Evolutionary conservation across 2,888 invertebrate species (phyloP), one percentile per base, ranked within the genome.

Genomic region (Physocephala rufipes): DNA sequence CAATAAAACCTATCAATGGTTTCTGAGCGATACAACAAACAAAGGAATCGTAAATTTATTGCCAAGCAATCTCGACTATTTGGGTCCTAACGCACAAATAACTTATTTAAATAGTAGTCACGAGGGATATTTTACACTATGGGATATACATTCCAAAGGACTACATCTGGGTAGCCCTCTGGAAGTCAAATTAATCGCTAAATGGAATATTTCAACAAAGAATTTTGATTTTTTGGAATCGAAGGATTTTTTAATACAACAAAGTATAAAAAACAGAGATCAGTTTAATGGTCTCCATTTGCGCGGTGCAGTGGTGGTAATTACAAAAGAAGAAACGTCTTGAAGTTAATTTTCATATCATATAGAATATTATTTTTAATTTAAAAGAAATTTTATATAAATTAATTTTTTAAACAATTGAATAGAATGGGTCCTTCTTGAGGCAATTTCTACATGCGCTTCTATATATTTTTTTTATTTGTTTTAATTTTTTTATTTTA

Each of bases 1-100:
- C 45, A 85, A 85, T 66, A 85, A 82, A 74, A 82, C 85, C 1
- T 85, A 83, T 73, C 82, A 82, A 49, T 85, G 85, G 85, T 53
- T 85, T 15, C 71, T 85, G 16, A 78, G 81, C 78, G 81, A 82
- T 65, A 61, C 75, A 1, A 26, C 74, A 0, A 77, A 77, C 16
- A 21, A 7, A 16, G 76, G 76, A 1, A 62, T 80, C 7, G 36
- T 76, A 0, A 51, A 73, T 1, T 59, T 84, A 47, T 55, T 79
- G 19, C 77, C 79, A 0, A 19, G 67, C 2, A 67, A 76, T 1
- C 21, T 82, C 0, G 72, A 79, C 16, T 81, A 80, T 45, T 59
- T 83, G 16, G 84, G 83, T 0, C 81, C 85, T 1, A 85, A 85
- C 73, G 79, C 84, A 2, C 85, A 85, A 70, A 74, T 85, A 2